phyloP scores from a whole-genome alignment of 2,113 vertebrate species.

The Paralichthys olivaceus region DNA sequence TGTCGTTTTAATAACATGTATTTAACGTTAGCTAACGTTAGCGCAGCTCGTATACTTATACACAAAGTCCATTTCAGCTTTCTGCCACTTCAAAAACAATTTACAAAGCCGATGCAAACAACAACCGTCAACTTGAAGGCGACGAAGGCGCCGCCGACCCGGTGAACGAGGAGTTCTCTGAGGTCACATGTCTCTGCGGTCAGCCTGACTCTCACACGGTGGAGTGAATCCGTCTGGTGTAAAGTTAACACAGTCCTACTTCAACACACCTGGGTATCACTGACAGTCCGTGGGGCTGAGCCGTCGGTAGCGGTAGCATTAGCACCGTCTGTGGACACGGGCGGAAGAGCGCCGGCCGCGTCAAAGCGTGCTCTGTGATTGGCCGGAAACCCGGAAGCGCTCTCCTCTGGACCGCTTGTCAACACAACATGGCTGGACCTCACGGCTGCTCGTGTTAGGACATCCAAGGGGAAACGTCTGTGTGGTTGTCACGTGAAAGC shows the following conservation, averaged over 20 bases:
- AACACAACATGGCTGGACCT: conserved; percentile 77
- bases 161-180: conserved; percentile 26
- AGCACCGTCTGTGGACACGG: conserved; percentile 45
- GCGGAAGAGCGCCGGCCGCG: neutral
- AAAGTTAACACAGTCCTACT: neutral
- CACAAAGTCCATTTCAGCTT: neutral
- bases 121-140: neutral
- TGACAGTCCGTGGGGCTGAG: neutral
- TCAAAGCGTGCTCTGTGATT: conserved; percentile 55
- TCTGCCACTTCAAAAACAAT: neutral
- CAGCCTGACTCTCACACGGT: too few relatives aligned
- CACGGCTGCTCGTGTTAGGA: conserved; percentile 43
- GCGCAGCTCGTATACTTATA: neutral
- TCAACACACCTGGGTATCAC: neutral
- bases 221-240: neutral
- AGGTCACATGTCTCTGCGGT: neutral
- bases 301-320: neutral
- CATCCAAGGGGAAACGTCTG: conserved; percentile 60
- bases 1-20: neutral
- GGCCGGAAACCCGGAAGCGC: conserved; percentile 67
- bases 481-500: neutral
- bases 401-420: conserved; percentile 43
- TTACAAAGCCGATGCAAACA: neutral
- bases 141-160: conserved; percentile 31
- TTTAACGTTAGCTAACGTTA: neutral